These are phyloP conservation scores for Alouatta palliata DNA, from an alignment of 2,113 vertebrate species.

Conservation along the genomic window DNA sequence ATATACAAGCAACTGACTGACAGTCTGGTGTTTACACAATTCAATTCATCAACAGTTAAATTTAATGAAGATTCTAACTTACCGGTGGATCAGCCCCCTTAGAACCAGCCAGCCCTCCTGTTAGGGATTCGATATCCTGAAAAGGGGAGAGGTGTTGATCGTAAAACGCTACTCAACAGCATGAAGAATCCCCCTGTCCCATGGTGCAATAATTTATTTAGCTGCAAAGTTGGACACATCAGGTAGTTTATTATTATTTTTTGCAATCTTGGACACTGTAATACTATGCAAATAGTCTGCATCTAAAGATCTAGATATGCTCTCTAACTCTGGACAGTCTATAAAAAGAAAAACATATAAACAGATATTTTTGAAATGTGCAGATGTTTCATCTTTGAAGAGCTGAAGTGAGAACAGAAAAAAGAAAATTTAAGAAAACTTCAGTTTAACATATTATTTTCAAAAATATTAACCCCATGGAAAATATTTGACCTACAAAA, in stretches of 20 bases:
- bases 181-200: slow-evolving; percentile 22
- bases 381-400: background rate
- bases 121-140: slow-evolving; percentile 79
- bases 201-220: background rate
- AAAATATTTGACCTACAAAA: background rate
- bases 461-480: background rate
- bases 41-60: slow-evolving; percentile 42
- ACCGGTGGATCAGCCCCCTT: slow-evolving; percentile 80
- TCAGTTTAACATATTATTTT: background rate
- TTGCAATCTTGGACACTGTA: background rate
- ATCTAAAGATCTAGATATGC: background rate
- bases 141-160: slow-evolving; percentile 70
- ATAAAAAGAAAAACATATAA: background rate
- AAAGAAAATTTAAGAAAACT: background rate
- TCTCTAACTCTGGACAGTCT: background rate
- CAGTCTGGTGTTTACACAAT: background rate
- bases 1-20: background rate
- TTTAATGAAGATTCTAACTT: slow-evolving; percentile 73
- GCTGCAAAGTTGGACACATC: background rate
- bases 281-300: background rate
- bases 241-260: background rate
- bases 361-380: slow-evolving; percentile 15
- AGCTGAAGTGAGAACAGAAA: background rate
- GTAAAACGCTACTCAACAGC: slow-evolving; percentile 61
- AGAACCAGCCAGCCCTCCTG: slow-evolving; percentile 79